Evolutionary conservation across 2,888 invertebrate species (phyloP), one percentile per base, ranked within the genome.

Genomic region (Ophion obscuratus): DNA sequence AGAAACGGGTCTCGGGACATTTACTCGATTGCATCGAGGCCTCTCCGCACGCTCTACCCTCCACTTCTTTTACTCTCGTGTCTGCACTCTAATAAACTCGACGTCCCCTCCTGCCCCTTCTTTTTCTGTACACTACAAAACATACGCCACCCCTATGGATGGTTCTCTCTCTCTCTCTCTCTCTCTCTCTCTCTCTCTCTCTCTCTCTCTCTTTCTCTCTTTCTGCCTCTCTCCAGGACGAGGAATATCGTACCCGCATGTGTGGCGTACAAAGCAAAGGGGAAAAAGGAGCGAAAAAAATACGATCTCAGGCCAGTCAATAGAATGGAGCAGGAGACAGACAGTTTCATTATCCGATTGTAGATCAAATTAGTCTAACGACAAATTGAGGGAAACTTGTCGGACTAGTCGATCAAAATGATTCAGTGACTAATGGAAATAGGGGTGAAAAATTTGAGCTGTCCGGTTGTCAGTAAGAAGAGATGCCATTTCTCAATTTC

Each of bases 231-330:
- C 47, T 11, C 14, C 14, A 1, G 31, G 47, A 24, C 36, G 31
- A 14, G 64, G 74, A 68, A 62, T 68, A 73, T 62, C 17, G 47
- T 74, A 62, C 83, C 83, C 78, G 83, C 78, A 74, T 68, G 68
- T 61, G n/a, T 61, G 27, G 14, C 70, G 27, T 20, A 20, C 31
- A 7, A 31, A n/a, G 40, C 74, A 36, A 36, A 59, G n/a, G 31
- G 44, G 14, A 10, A 47, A 47, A 47, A 47, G 10, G 10, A 14
- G 47, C 14, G 4, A 14, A 11, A 74, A 74, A 74, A 61, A 61
- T 36, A 61, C 61, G 31, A 17, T 59, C 61, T 20, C 24, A 20
- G 36, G 20, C 36, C 9, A 57, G n/a, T 53, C 17, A 70, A 53
- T 62, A 71, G 20, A 68, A 67, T n/a, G 36, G 14, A 64, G 47